These are phyloP conservation scores for Melitaea athalia DNA, from an alignment of 2,888 invertebrate species.

Conservation along the genomic window DNA sequence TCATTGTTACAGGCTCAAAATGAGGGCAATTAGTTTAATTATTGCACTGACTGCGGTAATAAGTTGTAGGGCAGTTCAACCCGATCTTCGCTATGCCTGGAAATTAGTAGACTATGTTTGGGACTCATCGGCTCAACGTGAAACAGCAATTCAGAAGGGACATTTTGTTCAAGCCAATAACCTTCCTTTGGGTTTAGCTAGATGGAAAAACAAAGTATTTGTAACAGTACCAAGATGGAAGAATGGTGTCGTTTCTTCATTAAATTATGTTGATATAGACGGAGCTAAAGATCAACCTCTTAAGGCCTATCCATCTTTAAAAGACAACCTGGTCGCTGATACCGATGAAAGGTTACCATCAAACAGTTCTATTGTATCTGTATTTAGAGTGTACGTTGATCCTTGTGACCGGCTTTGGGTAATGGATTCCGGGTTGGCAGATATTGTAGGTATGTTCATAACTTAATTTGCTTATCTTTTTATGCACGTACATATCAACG, in stretches of 20 bases:
- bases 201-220: slow-evolving; percentile 87
- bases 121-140: slow-evolving; percentile 83
- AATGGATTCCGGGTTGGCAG: slow-evolving; percentile 89
- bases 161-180: slow-evolving; percentile 85
- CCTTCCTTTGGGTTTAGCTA: slow-evolving; percentile 86
- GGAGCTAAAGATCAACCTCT: slow-evolving; percentile 86
- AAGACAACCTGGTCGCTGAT: slow-evolving; percentile 88
- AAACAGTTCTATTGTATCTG: slow-evolving; percentile 86
- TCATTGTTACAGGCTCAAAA: slow-evolving; percentile 44
- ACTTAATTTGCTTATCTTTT: slow-evolving; percentile 10
- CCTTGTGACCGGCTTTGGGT: slow-evolving; percentile 91
- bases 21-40: slow-evolving; percentile 53
- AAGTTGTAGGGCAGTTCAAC: slow-evolving; percentile 68
- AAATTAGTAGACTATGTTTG: slow-evolving; percentile 86
- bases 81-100: slow-evolving; percentile 87
- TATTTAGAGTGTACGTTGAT: slow-evolving; percentile 88
- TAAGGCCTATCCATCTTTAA: slow-evolving; percentile 89
- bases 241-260: slow-evolving; percentile 86
- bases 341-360: slow-evolving; percentile 70
- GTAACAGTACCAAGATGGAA: slow-evolving; percentile 88
- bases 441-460: slow-evolving; percentile 84
- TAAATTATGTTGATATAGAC: slow-evolving; percentile 85
- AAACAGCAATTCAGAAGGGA: slow-evolving; percentile 83
- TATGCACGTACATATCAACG: slow-evolving; percentile 30
- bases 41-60: slow-evolving; percentile 57